These are phyloP conservation scores for Melipona beecheii DNA, from an alignment of 2,888 invertebrate species.

Conservation along the genomic window DNA sequence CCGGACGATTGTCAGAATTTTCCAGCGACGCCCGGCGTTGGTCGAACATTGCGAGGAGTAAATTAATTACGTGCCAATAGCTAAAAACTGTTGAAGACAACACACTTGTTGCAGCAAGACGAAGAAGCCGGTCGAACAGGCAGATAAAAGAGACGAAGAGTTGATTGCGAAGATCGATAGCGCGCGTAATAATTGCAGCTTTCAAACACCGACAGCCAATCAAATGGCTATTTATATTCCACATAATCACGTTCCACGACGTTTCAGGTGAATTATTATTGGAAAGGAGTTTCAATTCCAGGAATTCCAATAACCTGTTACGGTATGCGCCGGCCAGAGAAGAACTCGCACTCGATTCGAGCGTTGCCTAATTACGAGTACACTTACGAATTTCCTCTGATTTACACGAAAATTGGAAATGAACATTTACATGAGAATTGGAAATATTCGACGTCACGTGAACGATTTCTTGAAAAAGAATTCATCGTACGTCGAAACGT, in stretches of 20 bases:
- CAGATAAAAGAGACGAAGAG: neutral
- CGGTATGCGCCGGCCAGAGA: neutral
- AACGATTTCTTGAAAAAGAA: neutral
- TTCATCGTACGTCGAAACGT: neutral
- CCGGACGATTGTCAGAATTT: neutral
- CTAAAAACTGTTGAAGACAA: neutral
- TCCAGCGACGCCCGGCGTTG: too few species aligned
- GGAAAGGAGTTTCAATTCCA: constrained; percentile 68
- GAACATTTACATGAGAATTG: neutral
- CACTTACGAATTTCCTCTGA: neutral
- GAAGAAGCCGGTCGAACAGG: neutral
- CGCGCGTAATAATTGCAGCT: constrained; percentile 63
- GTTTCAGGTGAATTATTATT: constrained; percentile 74
- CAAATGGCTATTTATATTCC: constrained; percentile 74
- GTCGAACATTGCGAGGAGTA: neutral
- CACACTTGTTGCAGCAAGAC: neutral
- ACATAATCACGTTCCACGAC: constrained; percentile 72
- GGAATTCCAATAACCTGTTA: constrained; percentile 63
- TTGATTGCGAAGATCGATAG: constrained; percentile 41
- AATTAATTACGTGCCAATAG: neutral
- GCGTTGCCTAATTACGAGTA: neutral
- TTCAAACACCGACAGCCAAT: constrained; percentile 58
- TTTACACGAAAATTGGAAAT: neutral
- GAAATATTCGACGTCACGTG: neutral
- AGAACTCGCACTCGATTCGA: constrained; percentile 15